These are phyloP conservation scores for Metopia argyrocephala DNA, from an alignment of 2,888 invertebrate species.

Conservation along the genomic window DNA sequence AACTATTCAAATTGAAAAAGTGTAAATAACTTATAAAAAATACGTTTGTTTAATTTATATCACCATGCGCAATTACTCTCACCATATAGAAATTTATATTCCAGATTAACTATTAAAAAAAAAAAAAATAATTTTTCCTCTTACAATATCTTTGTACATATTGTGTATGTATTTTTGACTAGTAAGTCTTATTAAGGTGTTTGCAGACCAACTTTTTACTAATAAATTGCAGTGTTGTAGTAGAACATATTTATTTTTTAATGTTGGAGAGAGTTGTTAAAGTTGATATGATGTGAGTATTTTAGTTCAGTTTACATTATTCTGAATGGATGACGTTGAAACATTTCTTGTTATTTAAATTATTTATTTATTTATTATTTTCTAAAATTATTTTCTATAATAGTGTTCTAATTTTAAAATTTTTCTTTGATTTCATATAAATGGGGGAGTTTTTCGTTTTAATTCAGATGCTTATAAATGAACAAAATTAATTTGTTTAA, in stretches of 20 bases:
- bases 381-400: not conserved
- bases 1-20: slow-evolving; percentile 30
- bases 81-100: slow-evolving; percentile 27
- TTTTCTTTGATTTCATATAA: slow-evolving; percentile 8
- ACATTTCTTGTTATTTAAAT: slow-evolving; percentile 18
- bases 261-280: slow-evolving; percentile 39
- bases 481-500: no score
- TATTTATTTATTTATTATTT: no score
- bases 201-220: slow-evolving; percentile 42
- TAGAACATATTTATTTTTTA: slow-evolving; percentile 26
- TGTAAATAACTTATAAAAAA: not conserved
- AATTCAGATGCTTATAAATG: no score
- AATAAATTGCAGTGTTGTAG: slow-evolving; percentile 15
- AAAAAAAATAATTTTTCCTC: slow-evolving; percentile 22
- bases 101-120: slow-evolving; percentile 26
- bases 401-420: slow-evolving; percentile 48
- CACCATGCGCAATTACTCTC: not conserved
- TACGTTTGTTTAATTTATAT: slow-evolving; percentile 25
- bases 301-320: slow-evolving; percentile 40
- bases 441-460: not conserved
- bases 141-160: slow-evolving; percentile 26
- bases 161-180: slow-evolving; percentile 43
- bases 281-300: slow-evolving; percentile 48
- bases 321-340: slow-evolving; percentile 57
- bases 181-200: slow-evolving; percentile 37